phyloP scores from a whole-genome alignment of 2,797 vertebrate species.

The Sebastes vulpes region DNA sequence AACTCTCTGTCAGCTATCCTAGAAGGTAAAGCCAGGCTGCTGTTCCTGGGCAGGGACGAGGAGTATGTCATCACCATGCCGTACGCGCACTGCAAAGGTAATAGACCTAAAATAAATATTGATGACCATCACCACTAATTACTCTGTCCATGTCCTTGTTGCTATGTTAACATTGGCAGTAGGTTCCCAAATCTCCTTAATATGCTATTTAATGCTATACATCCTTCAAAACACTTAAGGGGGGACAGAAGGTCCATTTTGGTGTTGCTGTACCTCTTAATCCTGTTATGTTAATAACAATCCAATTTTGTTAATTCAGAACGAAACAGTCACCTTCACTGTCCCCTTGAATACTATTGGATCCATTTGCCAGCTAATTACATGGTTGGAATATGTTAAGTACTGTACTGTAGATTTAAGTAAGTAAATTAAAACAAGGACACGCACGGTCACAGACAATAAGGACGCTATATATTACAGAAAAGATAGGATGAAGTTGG shows the following conservation, averaged over 20 bases:
- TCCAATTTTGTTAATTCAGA: neutral
- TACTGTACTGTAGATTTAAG: neutral
- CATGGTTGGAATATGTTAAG: neutral
- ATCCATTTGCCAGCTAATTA: neutral
- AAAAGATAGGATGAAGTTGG: neutral
- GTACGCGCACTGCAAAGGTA: slow-evolving; percentile 98
- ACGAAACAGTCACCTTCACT: neutral
- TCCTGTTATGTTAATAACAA: neutral
- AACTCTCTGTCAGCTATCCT: slow-evolving; percentile 96
- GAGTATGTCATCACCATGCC: slow-evolving; percentile 98
- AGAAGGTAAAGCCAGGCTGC: slow-evolving; percentile 93
- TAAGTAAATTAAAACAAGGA: neutral
- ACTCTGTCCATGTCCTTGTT: neutral
- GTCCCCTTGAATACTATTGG: neutral
- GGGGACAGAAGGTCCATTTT: neutral
- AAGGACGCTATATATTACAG: neutral
- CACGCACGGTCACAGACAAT: neutral
- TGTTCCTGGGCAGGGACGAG: slow-evolving; percentile 90
- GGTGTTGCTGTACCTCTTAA: neutral
- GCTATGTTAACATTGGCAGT: neutral
- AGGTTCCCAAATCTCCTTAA: neutral
- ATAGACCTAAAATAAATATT: neutral
- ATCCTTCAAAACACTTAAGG: neutral
- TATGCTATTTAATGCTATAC: neutral
- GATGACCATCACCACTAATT: neutral